Evolutionary conservation across 2,888 invertebrate species (phyloP), one percentile per base, ranked within the genome.

Genomic region (Pristionchus japonicus): DNA sequence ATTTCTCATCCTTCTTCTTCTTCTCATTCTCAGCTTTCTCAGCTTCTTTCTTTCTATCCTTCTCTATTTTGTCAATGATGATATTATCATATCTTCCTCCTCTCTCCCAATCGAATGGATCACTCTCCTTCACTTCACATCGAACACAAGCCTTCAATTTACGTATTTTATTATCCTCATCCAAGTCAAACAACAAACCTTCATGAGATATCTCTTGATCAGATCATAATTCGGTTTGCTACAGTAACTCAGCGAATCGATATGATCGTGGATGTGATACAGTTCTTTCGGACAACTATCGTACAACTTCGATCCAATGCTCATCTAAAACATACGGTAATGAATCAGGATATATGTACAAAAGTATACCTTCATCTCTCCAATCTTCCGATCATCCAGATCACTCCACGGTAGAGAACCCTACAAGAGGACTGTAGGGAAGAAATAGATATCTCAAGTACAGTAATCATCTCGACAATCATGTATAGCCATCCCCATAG

Each of bases 401-500:
- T 86, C 64, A 37, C 80, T 88, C 90, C 90, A 90, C 9, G 90
- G 90, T n/a, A 90, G 87, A 52, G 87, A 88, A 27, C 90, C 90
- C 52, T 90, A 82, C 20, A n/a, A 43, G 20, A 17, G 11, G 15
- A 89, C 88, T 27, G 43, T 80, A 80, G 92, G 89, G 52, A 93
- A 31, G 20, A 37, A 20, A 31, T 77, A 40, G n/a, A 77, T 77
- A 47, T 15, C 9, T 49, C 20, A 27, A 70, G 13, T 82, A 89
- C 89, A 49, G 57, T 80, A 80, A 93, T 90, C 74, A 93, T 90
- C 85, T 93, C 93, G 86, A 91, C 91, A 40, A 90, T 70, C 90
- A 92, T 91, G 87, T 92, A 93, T 49, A 93, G 89, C 91, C 92
- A 92, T 84, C 91, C 90, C 93, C 92, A 93, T 67, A 92, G 89